Percentiles rank a stretch among this genome's conserved stretches.
phyloP scores from a whole-genome alignment of 2,888 invertebrate genomes.

The Ophion slaviceki region DNA sequence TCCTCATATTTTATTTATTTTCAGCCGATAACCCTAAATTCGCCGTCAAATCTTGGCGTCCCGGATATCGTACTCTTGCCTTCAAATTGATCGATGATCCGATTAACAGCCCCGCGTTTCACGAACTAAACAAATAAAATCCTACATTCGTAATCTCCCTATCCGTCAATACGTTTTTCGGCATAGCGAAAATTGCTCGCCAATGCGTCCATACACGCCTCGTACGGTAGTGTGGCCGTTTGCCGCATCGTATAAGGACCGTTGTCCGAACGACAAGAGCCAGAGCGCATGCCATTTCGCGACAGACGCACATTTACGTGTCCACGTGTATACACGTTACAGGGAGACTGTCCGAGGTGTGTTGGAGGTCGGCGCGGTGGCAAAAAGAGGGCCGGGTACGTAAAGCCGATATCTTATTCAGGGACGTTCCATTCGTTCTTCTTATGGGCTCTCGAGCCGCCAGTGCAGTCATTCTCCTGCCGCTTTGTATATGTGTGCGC shows the following conservation, averaged over 20 bases:
- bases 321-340: not conserved
- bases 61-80: too few relatives aligned
- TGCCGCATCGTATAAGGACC: constrained; percentile 60
- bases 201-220: constrained; percentile 7
- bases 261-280: constrained; percentile 45
- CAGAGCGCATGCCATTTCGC: constrained; percentile 49
- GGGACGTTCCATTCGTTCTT: constrained; percentile 81
- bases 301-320: not conserved
- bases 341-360: constrained; percentile 28
- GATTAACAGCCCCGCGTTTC: not conserved
- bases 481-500: constrained; percentile 23
- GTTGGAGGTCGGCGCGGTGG: constrained; percentile 69
- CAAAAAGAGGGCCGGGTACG: constrained; percentile 74
- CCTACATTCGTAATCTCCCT: not conserved
- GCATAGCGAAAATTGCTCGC: not conserved
- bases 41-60: too few relatives aligned
- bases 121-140: not conserved
- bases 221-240: constrained; percentile 51
- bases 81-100: not conserved
- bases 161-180: constrained; percentile 40
- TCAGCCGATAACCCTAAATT: too few relatives aligned
- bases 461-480: constrained; percentile 35
- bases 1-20: too few relatives aligned
- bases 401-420: constrained; percentile 83
- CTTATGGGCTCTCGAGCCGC: constrained; percentile 74